phyloP scores from a whole-genome alignment of 1,140 invertebrate species.

The Drosophila nannoptera region DNA sequence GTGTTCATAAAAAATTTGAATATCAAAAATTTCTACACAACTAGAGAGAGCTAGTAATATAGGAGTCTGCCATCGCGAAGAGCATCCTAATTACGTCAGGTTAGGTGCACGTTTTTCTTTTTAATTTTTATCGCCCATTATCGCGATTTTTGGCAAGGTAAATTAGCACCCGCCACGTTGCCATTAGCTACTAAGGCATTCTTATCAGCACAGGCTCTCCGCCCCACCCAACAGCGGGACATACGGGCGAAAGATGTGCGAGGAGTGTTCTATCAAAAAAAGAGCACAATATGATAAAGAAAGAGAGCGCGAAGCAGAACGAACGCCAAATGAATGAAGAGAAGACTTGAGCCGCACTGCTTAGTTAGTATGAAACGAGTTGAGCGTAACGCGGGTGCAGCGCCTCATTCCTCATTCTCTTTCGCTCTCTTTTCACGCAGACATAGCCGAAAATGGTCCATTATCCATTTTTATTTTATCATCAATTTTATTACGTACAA shows the following conservation, averaged over 20 bases:
- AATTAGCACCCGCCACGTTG: conserved; percentile 32
- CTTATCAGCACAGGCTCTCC: conserved; percentile 51
- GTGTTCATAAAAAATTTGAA: no score
- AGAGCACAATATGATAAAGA: conserved; percentile 26
- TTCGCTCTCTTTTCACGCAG: neutral
- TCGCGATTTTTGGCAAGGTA: conserved; percentile 60
- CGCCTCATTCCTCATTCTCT: conserved; percentile 12
- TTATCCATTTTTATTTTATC: conserved; percentile 77
- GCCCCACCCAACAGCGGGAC: neutral
- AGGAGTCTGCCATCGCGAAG: no score
- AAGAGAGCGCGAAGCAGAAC: conserved; percentile 7
- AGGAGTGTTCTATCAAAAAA: conserved; percentile 26
- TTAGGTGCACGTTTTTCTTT: conserved; percentile 13
- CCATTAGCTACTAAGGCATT: conserved; percentile 64
- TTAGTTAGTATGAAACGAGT: conserved; percentile 13
- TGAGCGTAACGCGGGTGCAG: conserved; percentile 7
- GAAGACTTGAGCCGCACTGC: conserved; percentile 12
- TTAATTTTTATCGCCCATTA: conserved; percentile 54
- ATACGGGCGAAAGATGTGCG: neutral
- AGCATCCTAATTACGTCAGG: no score
- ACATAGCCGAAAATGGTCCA: conserved; percentile 64
- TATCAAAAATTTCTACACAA: no score
- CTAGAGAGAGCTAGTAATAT: no score
- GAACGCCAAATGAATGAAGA: conserved; percentile 4
- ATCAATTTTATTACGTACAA: conserved; percentile 74